These are phyloP conservation scores for Oscarella lobularis DNA, from an alignment of 37 sponge, comb jelly and placozoan genomes.

Conservation along the genomic window DNA sequence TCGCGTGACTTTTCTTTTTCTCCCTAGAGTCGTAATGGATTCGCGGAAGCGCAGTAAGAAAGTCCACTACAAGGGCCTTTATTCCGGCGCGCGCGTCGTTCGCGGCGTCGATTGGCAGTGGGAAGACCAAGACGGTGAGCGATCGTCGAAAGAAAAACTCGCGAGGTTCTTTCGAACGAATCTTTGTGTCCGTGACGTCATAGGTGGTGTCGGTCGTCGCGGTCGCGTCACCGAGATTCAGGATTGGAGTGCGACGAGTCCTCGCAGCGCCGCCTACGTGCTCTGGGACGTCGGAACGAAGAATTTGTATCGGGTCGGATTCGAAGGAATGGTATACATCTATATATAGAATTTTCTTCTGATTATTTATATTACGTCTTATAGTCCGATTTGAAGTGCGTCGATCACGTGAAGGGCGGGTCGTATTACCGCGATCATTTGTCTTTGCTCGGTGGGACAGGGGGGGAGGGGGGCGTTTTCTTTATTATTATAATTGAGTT, in stretches of 20 bases:
- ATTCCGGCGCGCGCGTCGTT: slow-evolving; percentile 63
- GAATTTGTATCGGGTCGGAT: slow-evolving; percentile 70
- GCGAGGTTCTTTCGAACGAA: no score
- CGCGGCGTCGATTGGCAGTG: slow-evolving; percentile 77
- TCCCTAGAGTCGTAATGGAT: slow-evolving; percentile 11
- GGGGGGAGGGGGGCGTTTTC: no score
- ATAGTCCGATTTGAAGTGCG: slow-evolving; percentile 59
- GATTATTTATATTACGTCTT: background rate
- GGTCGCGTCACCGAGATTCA: slow-evolving; percentile 62
- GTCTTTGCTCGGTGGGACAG: slow-evolving; percentile 63
- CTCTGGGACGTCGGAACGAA: slow-evolving; percentile 51
- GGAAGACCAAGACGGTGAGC: slow-evolving; percentile 84
- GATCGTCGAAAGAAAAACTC: no score
- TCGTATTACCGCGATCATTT: slow-evolving; percentile 59
- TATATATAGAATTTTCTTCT: no score
- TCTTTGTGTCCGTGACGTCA: no score
- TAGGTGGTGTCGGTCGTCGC: slow-evolving; percentile 52
- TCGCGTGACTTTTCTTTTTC: no score
- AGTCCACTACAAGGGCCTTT: slow-evolving; percentile 36
- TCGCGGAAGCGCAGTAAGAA: slow-evolving; percentile 44
- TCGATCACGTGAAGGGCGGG: slow-evolving; percentile 50
- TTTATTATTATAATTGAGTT: no score
- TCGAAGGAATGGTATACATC: slow-evolving; percentile 73
- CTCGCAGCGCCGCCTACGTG: slow-evolving; percentile 60
- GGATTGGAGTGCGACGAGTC: slow-evolving; percentile 28